These are phyloP conservation scores for Dicrostonyx torquatus DNA, from an alignment of 2,797 vertebrate genomes.

Conservation along the genomic window DNA sequence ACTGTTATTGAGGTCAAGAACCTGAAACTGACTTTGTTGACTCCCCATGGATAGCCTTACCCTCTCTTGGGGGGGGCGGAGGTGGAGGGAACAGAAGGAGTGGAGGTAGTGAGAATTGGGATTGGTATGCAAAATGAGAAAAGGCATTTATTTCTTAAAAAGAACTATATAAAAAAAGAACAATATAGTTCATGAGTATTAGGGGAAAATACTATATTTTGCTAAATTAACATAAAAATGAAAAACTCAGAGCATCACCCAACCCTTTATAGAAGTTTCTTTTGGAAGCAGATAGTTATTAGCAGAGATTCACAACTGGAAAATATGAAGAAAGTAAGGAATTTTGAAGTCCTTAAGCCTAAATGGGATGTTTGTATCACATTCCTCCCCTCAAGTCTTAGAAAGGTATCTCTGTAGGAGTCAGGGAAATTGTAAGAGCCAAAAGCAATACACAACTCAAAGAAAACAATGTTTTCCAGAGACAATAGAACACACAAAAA, in stretches of 20 bases:
- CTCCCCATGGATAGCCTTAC: too few relatives aligned
- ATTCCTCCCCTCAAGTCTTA: background rate
- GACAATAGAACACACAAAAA: background rate
- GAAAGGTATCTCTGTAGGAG: background rate
- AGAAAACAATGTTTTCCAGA: background rate
- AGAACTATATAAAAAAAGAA: too few relatives aligned
- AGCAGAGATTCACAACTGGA: background rate
- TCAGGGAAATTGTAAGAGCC: background rate
- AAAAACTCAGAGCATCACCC: background rate
- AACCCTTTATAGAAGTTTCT: background rate
- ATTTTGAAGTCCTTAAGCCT: background rate
- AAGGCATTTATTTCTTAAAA: too few relatives aligned
- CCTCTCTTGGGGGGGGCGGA: too few relatives aligned
- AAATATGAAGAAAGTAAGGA: background rate
- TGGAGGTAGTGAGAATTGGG: too few relatives aligned
- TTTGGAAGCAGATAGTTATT: background rate
- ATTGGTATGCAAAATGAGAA: too few relatives aligned
- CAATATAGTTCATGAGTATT: background rate
- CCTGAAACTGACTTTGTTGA: background rate
- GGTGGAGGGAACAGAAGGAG: too few relatives aligned
- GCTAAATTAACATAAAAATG: background rate
- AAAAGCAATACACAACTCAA: background rate
- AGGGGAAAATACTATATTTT: background rate
- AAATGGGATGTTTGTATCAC: background rate
- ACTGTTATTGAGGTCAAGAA: background rate